Evolutionary conservation across 2,113 vertebrate species (phyloP), one percentile per base, ranked within the genome.

Genomic region (Morone saxatilis): DNA sequence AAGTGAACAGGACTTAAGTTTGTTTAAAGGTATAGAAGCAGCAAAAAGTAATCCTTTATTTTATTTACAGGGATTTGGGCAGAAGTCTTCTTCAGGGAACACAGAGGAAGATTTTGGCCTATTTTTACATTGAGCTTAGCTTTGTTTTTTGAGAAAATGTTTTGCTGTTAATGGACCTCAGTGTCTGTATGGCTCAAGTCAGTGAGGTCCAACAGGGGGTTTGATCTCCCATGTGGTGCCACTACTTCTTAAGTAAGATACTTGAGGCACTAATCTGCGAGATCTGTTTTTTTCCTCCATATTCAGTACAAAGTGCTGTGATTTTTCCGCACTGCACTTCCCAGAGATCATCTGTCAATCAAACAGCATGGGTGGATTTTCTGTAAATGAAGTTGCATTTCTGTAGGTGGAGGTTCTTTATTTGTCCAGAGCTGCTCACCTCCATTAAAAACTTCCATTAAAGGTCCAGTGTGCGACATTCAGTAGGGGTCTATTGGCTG

Each of bases 91-190:
- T 59, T 70, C 51, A 51, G 68, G 83, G 68, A 43, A 45, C 36
- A 60, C 19, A 72, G 38, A 54, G 25, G 53, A 40, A 48, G 16
- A 57, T 13, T 10, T 66, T 41, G 19, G 57, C 59, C 62, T 47
- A 72, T 70, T 16, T 70, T 80, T 62, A 59, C 31, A n/a, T 5
- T 4, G 31, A 8, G 11, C 45, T 47, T 51, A 72, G 43, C 57
- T 76, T 73, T 41, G 13, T 76, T 56, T 74, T 56, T 81, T 51
- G 7, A 60, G 48, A 10, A 14, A 53, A 62, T 72, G 14, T 66
- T 81, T 86, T 72, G 60, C 6, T 13, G 56, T 88, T 83, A 90
- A 86, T 86, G 76, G 85, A 90, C 76, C 50, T 83, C 19, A 4
- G 76, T 69, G 80, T 22, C 69, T 56, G 71, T 22, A 6, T 43